A percentile compares a stretch with the other conserved stretches of the same genome.
phyloP scores from a whole-genome alignment of 2,797 vertebrate genomes.

The Aplochiton taeniatus region DNA sequence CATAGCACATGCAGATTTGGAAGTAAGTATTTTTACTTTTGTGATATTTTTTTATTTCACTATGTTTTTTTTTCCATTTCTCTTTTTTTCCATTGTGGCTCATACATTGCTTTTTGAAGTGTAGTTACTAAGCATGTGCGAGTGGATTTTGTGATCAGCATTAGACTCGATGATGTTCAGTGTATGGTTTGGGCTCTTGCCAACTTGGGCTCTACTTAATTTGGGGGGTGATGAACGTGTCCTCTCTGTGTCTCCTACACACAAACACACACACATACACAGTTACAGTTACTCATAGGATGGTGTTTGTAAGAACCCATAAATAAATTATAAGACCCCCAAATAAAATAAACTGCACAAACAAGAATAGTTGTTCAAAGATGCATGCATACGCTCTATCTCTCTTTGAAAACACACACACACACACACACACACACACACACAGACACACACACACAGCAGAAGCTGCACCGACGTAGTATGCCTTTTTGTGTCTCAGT shows the following conservation, averaged over 20 bases:
- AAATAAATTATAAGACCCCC: not conserved
- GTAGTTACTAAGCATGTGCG: slow-evolving; percentile 70
- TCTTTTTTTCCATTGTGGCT: slow-evolving; percentile 70
- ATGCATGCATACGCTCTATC: not conserved
- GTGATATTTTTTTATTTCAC: slow-evolving; percentile 65
- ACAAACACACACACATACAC: slow-evolving; percentile 34
- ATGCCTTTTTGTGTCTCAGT: slow-evolving; percentile 65
- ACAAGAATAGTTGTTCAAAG: not conserved
- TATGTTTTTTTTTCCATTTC: slow-evolving; percentile 56
- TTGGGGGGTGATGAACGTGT: slow-evolving; percentile 39
- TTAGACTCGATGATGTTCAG: slow-evolving; percentile 63
- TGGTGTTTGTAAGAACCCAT: too few species aligned
- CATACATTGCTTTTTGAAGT: slow-evolving; percentile 78
- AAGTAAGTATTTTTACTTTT: slow-evolving; percentile 77
- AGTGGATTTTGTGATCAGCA: slow-evolving; percentile 71
- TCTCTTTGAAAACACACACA: slow-evolving; percentile 4
- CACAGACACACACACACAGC: slow-evolving; percentile 2
- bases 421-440: slow-evolving; percentile 1
- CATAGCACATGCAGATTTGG: slow-evolving; percentile 86
- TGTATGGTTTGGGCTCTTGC: slow-evolving; percentile 59
- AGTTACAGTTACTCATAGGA: not conserved
- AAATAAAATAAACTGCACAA: not conserved
- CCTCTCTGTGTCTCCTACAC: slow-evolving; percentile 10
- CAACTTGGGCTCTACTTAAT: slow-evolving; percentile 52
- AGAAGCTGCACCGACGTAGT: slow-evolving; percentile 7